Percentiles rank a stretch among this genome's conserved stretches.
phyloP scores from a whole-genome alignment of 2,888 invertebrate genomes.

The Bursaphelenchus okinawaensis region DNA sequence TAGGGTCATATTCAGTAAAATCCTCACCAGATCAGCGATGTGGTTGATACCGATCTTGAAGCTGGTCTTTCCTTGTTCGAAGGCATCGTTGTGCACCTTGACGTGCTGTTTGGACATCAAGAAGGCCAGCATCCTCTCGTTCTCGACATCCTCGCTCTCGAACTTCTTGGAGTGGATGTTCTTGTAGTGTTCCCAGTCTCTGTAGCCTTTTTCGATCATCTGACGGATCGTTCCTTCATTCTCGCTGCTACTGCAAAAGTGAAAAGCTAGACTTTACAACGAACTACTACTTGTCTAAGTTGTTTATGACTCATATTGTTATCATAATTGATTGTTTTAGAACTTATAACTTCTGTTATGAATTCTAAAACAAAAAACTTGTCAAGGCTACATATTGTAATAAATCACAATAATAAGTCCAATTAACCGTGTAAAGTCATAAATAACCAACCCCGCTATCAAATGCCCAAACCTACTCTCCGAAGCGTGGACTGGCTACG shows the following conservation, averaged over 20 bases:
- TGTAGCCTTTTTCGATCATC: slow-evolving; percentile 3
- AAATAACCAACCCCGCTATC: neutral
- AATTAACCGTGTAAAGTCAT: no score
- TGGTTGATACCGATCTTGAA: slow-evolving; percentile 52
- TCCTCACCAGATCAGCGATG: slow-evolving; percentile 43
- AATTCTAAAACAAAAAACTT: no score
- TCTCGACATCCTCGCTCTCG: slow-evolving; percentile 41
- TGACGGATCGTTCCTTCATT: neutral
- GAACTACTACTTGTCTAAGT: no score
- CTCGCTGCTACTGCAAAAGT: neutral
- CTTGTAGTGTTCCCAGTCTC: slow-evolving; percentile 51
- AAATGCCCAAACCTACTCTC: neutral
- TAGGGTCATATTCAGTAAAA: neutral
- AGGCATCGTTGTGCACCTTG: slow-evolving; percentile 47
- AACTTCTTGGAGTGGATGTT: slow-evolving; percentile 47
- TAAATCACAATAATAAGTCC: no score
- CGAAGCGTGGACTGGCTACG: neutral
- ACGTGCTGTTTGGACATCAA: slow-evolving; percentile 45
- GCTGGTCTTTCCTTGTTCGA: slow-evolving; percentile 35
- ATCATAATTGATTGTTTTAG: no score
- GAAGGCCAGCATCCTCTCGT: slow-evolving; percentile 51
- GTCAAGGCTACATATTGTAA: no score
- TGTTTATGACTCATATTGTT: no score
- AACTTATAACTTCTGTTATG: no score
- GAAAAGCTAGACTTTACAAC: neutral